Evolutionary conservation across 2,113 vertebrate genomes (phyloP).

Genomic region (Lamprotornis superbus): DNA sequence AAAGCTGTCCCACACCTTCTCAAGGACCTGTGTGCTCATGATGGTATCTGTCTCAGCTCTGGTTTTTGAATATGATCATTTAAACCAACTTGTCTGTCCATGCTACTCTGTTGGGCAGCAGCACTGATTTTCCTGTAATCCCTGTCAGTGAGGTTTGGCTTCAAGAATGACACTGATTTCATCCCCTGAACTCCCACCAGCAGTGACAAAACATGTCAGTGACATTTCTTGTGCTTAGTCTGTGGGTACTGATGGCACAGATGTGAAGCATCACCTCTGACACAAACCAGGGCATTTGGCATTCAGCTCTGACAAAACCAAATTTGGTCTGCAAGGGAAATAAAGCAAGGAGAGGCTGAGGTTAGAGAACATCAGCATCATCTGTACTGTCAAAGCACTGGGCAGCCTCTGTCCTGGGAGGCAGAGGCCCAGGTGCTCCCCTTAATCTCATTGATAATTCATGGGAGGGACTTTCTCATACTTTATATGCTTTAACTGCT

Average conservation of each 20-base stretch:
- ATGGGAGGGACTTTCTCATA: background rate
- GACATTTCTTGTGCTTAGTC: background rate
- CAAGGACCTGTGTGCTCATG: background rate
- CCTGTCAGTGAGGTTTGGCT: background rate
- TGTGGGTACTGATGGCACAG: background rate
- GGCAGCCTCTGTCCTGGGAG: background rate
- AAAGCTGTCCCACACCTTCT: background rate
- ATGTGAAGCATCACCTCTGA: background rate
- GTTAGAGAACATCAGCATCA: background rate
- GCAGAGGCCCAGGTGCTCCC: background rate
- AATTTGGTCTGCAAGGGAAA: background rate
- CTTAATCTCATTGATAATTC: background rate
- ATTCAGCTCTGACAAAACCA: background rate
- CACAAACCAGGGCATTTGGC: background rate
- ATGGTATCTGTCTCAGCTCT: background rate
- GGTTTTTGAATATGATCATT: background rate
- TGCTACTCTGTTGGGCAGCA: background rate
- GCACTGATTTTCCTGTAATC: background rate
- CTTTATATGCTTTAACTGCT: background rate
- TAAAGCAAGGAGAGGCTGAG: background rate
- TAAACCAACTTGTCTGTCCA: background rate
- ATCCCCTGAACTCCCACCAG: background rate
- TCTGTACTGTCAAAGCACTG: background rate
- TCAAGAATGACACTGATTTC: background rate
- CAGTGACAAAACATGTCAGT: background rate